A percentile compares a stretch with the other conserved stretches of the same genome.
Evolutionary conservation across 2,797 vertebrate species (phyloP).

Genomic region (Silurus aristotelis): DNA sequence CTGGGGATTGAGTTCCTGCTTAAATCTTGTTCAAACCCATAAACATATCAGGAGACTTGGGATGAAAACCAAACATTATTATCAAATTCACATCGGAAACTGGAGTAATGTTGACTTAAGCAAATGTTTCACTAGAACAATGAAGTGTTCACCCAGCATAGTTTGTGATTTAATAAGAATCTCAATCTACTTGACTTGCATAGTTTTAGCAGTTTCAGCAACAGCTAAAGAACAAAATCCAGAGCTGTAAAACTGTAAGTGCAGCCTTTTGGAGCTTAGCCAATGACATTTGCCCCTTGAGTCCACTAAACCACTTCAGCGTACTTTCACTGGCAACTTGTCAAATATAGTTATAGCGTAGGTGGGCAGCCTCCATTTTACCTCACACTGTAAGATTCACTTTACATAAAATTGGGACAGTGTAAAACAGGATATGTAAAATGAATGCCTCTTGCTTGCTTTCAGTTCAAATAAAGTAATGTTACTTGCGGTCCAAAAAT

Average conservation of each 20-base stretch:
- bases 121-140: neutral
- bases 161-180: neutral
- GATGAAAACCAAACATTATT: neutral
- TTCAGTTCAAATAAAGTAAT: conserved; percentile 38
- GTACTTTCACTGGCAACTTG: conserved; percentile 70
- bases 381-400: conserved; percentile 47
- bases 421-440: conserved; percentile 1
- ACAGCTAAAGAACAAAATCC: conserved; percentile 14
- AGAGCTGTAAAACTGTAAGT: conserved; percentile 28
- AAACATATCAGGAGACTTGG: neutral
- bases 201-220: neutral
- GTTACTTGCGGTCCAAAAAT: conserved; percentile 1
- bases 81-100: neutral
- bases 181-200: neutral
- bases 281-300: conserved; percentile 62
- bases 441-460: neutral
- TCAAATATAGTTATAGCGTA: conserved; percentile 64
- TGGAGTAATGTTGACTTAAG: conserved; percentile 2
- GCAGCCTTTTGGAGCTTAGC: conserved; percentile 54
- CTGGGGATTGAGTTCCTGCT: neutral
- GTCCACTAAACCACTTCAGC: conserved; percentile 63
- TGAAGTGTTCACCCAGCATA: neutral
- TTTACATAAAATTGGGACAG: conserved; percentile 38
- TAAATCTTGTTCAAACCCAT: neutral
- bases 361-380: conserved; percentile 54